Conservation (phyloP, 2,113 vertebrate species). For the Steatornis caripensis region DNA sequence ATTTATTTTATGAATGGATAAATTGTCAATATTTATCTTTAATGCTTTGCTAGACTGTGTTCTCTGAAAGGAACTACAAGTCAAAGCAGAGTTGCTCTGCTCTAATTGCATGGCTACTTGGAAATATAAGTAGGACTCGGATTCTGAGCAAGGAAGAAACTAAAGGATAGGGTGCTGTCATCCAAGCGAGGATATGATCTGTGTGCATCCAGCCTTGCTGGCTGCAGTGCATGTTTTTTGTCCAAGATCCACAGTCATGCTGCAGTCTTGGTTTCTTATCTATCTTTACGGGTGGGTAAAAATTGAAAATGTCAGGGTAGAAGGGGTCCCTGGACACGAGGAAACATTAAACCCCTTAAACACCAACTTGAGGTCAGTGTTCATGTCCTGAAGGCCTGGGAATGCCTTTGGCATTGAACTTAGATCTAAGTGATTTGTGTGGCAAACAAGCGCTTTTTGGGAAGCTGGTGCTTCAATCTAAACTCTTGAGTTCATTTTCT, state of each 20-base stretch:
- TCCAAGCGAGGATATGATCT: background rate
- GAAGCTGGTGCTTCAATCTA: background rate
- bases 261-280: background rate
- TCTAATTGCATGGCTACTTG: background rate
- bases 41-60: background rate
- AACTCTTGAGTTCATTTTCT: background rate
- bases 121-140: background rate
- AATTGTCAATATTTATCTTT: background rate
- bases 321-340: background rate
- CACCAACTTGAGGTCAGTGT: background rate
- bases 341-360: background rate
- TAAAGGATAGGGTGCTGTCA: background rate
- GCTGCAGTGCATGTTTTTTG: background rate
- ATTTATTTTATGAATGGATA: background rate
- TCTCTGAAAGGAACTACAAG: background rate
- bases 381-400: background rate
- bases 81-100: background rate
- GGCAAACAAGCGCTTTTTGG: background rate
- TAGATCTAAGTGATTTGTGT: background rate
- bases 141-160: background rate
- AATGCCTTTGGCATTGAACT: background rate
- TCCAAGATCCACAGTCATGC: background rate
- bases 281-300: background rate
- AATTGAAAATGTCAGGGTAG: background rate
- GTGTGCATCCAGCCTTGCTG: background rate